Conservation (phyloP, 2,888 invertebrate genomes). For the Microplitis manilae region DNA sequence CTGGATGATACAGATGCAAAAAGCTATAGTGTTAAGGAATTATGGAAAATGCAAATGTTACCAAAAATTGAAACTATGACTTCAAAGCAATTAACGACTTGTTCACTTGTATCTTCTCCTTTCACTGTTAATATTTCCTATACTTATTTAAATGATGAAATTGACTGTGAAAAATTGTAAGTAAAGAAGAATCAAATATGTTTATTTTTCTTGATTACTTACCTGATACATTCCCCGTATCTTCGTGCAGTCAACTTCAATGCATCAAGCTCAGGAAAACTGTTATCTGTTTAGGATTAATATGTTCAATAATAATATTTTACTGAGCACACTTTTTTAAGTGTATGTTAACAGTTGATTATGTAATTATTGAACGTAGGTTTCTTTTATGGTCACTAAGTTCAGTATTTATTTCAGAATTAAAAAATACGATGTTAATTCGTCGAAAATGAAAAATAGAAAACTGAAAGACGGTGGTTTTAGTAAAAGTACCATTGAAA, state of each 20-base stretch:
- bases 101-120: slow-evolving; percentile 73
- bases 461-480: slow-evolving; percentile 74
- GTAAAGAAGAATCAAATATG: slow-evolving; percentile 48
- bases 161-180: slow-evolving; percentile 76
- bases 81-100: slow-evolving; percentile 75
- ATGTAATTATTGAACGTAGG: background rate
- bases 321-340: too few species aligned
- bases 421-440: slow-evolving; percentile 71
- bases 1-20: slow-evolving; percentile 49
- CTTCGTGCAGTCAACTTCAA: too few species aligned
- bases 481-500: slow-evolving; percentile 79
- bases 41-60: slow-evolving; percentile 84
- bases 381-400: background rate
- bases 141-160: slow-evolving; percentile 73
- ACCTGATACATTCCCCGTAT: too few species aligned
- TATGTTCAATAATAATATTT: too few species aligned
- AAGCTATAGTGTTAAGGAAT: slow-evolving; percentile 76
- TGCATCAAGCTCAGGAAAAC: too few species aligned
- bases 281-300: too few species aligned
- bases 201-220: too few species aligned
- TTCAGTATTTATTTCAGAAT: slow-evolving; percentile 64
- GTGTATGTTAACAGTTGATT: background rate
- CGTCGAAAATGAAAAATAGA: slow-evolving; percentile 68
- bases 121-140: slow-evolving; percentile 76
- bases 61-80: slow-evolving; percentile 75